Percentiles rank a stretch among this genome's conserved stretches.
phyloP scores from a whole-genome alignment of 2,797 vertebrate species.

The Dallia pectoralis region DNA sequence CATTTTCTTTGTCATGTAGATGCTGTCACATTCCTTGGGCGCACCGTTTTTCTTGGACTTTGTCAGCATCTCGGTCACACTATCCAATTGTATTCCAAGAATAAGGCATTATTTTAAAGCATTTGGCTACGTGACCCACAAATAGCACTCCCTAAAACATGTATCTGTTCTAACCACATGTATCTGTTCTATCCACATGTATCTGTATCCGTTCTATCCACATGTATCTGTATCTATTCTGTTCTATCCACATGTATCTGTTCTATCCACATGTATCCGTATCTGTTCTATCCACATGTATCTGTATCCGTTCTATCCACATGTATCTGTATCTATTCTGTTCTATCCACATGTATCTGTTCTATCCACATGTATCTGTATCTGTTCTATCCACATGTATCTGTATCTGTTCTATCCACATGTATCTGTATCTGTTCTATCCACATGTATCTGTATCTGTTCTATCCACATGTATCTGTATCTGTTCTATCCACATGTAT shows the following conservation, averaged over 20 bases:
- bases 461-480: neutral
- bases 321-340: too few relatives aligned
- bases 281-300: neutral
- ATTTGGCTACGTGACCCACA: neutral
- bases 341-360: neutral
- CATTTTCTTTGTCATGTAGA: conserved; percentile 60
- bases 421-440: neutral
- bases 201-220: neutral
- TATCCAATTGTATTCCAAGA: neutral
- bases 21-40: conserved; percentile 41
- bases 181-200: neutral
- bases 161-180: neutral
- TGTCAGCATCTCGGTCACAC: neutral
- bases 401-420: neutral
- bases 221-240: too few relatives aligned
- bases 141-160: neutral
- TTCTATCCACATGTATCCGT: neutral
- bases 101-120: neutral
- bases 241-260: neutral
- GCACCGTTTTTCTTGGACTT: conserved; percentile 26
- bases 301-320: neutral
- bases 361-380: neutral
- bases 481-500: too few relatives aligned
- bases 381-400: neutral
- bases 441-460: neutral